These are phyloP conservation scores for Probaryconus sp. DNA, from an alignment of 1,140 invertebrate genomes.

Conservation along the genomic window DNA sequence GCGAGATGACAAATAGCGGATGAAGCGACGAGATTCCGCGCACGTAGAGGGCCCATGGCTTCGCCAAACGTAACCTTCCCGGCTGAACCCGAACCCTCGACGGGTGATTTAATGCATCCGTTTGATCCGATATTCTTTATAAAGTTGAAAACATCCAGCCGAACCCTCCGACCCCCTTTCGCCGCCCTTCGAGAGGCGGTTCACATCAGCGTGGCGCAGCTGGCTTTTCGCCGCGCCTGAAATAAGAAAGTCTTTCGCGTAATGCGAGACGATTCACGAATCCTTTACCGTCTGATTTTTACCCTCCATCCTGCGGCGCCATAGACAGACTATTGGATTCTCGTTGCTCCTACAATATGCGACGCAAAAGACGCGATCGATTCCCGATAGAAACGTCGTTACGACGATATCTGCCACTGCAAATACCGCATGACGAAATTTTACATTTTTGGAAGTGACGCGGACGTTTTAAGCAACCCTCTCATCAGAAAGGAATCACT, in stretches of 20 bases:
- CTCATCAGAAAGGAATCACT: no score
- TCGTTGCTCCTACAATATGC: conserved; percentile 33
- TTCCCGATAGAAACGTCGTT: conserved; percentile 45
- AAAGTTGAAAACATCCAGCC: conserved; percentile 65
- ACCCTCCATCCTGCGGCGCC: not conserved
- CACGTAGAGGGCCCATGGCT: conserved; percentile 63
- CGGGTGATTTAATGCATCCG: conserved; percentile 71
- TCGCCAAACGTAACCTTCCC: conserved; percentile 61
- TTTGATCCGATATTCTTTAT: conserved; percentile 74
- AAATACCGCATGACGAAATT: conserved; percentile 3
- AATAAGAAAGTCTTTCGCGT: conserved; percentile 56
- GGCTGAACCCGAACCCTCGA: conserved; percentile 52
- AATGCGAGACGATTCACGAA: conserved; percentile 46
- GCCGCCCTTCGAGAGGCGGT: not conserved
- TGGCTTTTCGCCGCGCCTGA: conserved; percentile 49
- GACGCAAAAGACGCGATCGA: conserved; percentile 34
- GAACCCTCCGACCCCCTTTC: conserved; percentile 12
- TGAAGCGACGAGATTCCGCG: conserved; percentile 68
- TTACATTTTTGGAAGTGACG: not conserved
- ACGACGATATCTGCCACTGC: conserved; percentile 19
- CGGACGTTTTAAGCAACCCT: no score
- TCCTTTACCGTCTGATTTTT: conserved; percentile 55
- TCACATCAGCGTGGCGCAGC: conserved; percentile 17
- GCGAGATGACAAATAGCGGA: conserved; percentile 73
- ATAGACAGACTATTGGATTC: conserved; percentile 44